Conservation (phyloP, 2,797 vertebrate species). For the Erethizon dorsatum region DNA sequence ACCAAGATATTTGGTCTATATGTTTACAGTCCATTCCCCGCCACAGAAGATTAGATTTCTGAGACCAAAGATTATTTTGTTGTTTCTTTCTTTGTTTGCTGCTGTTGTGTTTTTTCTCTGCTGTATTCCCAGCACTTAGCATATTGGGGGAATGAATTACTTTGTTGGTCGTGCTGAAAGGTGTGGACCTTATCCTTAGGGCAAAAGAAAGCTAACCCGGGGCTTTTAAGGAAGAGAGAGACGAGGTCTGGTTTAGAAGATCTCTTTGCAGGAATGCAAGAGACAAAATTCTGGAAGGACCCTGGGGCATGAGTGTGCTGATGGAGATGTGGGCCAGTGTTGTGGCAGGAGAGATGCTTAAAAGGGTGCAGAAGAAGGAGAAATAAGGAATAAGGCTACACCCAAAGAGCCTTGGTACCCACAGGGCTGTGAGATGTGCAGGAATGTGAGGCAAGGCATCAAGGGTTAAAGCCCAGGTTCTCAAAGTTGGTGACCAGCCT, state of each 20-base stretch:
- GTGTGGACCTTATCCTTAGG: not conserved
- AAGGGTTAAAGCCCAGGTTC: not conserved
- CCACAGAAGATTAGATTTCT: not conserved
- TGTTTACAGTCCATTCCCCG: not conserved
- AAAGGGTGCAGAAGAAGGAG: not conserved
- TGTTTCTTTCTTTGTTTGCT: not conserved
- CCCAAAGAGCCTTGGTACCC: not conserved
- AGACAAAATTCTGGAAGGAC: not conserved
- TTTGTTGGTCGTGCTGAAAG: not conserved
- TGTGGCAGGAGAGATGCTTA: not conserved
- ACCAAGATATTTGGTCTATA: not conserved
- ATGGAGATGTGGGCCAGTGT: rapidly evolving
- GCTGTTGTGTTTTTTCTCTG: not conserved
- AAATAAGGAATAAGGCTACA: not conserved
- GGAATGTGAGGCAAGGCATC: rapidly evolving
- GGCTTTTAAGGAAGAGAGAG: not conserved
- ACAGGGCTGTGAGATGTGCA: rapidly evolving
- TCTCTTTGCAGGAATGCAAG: not conserved
- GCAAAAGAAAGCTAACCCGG: not conserved
- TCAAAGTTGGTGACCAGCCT: not conserved
- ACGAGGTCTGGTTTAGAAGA: not conserved
- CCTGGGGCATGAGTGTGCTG: not conserved
- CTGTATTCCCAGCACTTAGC: not conserved
- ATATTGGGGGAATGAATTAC: not conserved
- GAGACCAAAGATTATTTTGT: not conserved